These are phyloP conservation scores for Pomacea canaliculata DNA, from an alignment of 2,888 invertebrate genomes.

Conservation along the genomic window DNA sequence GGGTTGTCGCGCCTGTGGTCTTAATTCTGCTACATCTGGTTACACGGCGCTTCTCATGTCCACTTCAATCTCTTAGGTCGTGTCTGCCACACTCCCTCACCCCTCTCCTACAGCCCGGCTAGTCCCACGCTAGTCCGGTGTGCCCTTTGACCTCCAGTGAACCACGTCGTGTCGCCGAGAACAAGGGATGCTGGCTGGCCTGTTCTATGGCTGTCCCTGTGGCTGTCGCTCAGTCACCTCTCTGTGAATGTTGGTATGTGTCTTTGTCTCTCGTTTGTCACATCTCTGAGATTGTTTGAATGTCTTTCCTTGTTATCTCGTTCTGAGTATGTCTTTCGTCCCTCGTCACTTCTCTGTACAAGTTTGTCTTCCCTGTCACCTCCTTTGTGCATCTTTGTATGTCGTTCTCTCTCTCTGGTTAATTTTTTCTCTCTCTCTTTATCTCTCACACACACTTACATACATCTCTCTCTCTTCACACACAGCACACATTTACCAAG, in stretches of 20 bases:
- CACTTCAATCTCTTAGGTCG: not conserved
- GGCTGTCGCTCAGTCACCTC: not conserved
- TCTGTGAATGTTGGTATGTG: too few species aligned
- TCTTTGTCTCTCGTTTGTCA: not conserved
- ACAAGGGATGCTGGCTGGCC: not conserved
- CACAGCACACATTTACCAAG: not conserved
- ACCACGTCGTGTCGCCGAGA: not conserved
- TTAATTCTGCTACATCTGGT: too few species aligned
- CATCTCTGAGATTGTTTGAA: too few species aligned
- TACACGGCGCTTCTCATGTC: too few species aligned
- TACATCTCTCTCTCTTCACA: not conserved
- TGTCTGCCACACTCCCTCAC: constrained; percentile 6
- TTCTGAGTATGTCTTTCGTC: not conserved
- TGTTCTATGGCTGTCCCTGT: not conserved
- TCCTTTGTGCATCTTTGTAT: too few species aligned
- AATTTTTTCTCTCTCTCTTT: not conserved
- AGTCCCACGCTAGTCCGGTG: not conserved
- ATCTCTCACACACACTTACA: not conserved
- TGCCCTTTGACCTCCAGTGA: not conserved
- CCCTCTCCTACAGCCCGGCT: not conserved
- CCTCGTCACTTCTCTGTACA: not conserved
- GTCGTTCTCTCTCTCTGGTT: constrained; percentile 15
- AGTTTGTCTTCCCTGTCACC: not conserved
- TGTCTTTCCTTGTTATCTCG: constrained; percentile 14
- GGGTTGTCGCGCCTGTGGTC: too few species aligned